These are phyloP conservation scores for Syngnathus floridae DNA, from an alignment of 2,113 vertebrate genomes.

Conservation along the genomic window DNA sequence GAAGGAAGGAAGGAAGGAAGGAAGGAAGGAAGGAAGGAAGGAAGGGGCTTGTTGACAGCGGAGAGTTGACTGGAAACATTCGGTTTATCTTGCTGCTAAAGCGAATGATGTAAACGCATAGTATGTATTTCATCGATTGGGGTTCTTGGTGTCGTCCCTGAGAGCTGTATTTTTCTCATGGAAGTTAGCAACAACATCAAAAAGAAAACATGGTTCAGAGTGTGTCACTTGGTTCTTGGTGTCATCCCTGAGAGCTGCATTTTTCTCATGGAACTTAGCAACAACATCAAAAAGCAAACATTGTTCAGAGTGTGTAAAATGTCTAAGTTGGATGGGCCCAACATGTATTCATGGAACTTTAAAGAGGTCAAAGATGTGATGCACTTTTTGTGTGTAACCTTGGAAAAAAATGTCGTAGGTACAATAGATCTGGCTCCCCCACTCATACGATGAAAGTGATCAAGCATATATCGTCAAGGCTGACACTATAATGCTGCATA, in stretches of 20 bases:
- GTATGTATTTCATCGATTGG: background rate
- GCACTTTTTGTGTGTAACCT: background rate
- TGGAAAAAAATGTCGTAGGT: background rate
- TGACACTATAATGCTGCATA: background rate
- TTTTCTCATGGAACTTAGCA: background rate
- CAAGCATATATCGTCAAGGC: background rate
- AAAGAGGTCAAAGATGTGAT: background rate
- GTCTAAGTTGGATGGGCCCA: background rate
- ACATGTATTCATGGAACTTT: background rate
- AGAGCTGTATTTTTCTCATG: background rate
- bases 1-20: too few species aligned
- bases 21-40: background rate
- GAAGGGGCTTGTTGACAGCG: conserved; percentile 7
- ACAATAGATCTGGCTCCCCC: background rate
- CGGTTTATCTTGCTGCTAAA: background rate
- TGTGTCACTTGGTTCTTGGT: too few species aligned
- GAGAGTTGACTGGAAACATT: conserved; percentile 12
- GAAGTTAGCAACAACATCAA: background rate
- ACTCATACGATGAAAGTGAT: background rate
- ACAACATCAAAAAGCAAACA: too few species aligned
- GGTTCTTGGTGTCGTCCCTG: background rate
- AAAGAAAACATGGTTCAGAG: too few species aligned
- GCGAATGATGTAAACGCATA: background rate
- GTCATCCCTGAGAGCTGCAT: background rate
- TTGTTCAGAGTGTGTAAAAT: background rate